These are phyloP conservation scores for Calliopum simillimum DNA, from an alignment of 2,888 invertebrate species.

Conservation along the genomic window DNA sequence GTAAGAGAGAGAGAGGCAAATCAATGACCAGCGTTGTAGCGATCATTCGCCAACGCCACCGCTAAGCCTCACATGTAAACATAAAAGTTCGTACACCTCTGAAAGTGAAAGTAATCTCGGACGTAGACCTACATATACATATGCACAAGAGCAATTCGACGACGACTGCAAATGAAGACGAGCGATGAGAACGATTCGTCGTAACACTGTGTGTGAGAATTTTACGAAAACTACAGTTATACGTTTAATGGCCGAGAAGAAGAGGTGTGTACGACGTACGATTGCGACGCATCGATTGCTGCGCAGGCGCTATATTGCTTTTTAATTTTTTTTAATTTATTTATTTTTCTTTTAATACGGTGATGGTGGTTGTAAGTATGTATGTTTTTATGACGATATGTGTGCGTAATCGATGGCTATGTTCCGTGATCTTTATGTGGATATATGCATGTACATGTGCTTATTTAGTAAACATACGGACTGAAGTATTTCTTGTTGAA, in stretches of 20 bases:
- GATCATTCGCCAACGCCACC: constrained; percentile 16
- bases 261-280: neutral
- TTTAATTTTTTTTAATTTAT: neutral
- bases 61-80: constrained; percentile 56
- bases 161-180: neutral
- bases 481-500: too few relatives aligned
- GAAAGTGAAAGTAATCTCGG: constrained; percentile 68
- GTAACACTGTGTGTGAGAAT: constrained; percentile 36
- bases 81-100: constrained; percentile 67
- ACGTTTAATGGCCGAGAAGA: constrained; percentile 2
- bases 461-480: too few relatives aligned
- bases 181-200: neutral
- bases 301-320: neutral
- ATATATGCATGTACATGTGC: too few relatives aligned
- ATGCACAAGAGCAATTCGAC: constrained; percentile 8
- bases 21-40: constrained; percentile 6
- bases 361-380: too few relatives aligned
- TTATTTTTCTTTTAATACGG: too few relatives aligned
- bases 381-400: too few relatives aligned
- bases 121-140: constrained; percentile 68
- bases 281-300: neutral
- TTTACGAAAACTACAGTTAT: constrained; percentile 49
- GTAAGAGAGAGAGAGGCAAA: constrained; percentile 25
- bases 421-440: too few relatives aligned
- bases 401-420: too few relatives aligned